phyloP scores from a whole-genome alignment of 2,888 invertebrate species.

The Willowsia nigromaculata region DNA sequence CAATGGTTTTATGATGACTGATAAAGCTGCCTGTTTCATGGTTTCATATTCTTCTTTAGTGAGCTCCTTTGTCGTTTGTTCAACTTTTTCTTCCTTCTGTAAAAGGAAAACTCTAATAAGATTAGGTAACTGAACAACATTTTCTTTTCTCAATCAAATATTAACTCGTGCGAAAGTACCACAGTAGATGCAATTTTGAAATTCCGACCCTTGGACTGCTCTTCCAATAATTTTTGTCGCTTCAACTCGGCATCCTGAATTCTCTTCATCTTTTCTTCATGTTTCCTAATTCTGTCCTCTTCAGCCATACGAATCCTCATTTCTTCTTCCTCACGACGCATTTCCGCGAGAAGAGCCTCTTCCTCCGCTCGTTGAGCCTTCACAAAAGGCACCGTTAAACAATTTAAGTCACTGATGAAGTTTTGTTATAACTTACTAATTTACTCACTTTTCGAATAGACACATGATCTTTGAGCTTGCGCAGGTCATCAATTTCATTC shows the following conservation, averaged over 20 bases:
- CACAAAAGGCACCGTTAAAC: no score
- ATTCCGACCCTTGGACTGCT: slow-evolving; percentile 55
- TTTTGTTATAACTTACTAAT: no score
- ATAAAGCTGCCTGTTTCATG: slow-evolving; percentile 58
- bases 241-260: slow-evolving; percentile 59
- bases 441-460: slow-evolving; percentile 38
- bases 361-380: slow-evolving; percentile 63
- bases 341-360: slow-evolving; percentile 49
- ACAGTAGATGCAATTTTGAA: slow-evolving; percentile 51
- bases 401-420: no score
- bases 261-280: slow-evolving; percentile 60
- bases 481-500: slow-evolving; percentile 45
- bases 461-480: slow-evolving; percentile 55
- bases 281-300: slow-evolving; percentile 62
- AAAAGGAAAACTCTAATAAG: not conserved
- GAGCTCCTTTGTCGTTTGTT: slow-evolving; percentile 21
- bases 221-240: slow-evolving; percentile 67
- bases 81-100: slow-evolving; percentile 23
- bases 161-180: no score
- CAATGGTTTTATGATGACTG: slow-evolving; percentile 64
- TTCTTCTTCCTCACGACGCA: slow-evolving; percentile 58
- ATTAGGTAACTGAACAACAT: not conserved
- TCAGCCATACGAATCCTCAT: slow-evolving; percentile 39
- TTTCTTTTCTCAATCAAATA: not conserved
- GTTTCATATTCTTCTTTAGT: slow-evolving; percentile 55